Conservation (phyloP, 2,113 vertebrate genomes). For the Gobius niger region DNA sequence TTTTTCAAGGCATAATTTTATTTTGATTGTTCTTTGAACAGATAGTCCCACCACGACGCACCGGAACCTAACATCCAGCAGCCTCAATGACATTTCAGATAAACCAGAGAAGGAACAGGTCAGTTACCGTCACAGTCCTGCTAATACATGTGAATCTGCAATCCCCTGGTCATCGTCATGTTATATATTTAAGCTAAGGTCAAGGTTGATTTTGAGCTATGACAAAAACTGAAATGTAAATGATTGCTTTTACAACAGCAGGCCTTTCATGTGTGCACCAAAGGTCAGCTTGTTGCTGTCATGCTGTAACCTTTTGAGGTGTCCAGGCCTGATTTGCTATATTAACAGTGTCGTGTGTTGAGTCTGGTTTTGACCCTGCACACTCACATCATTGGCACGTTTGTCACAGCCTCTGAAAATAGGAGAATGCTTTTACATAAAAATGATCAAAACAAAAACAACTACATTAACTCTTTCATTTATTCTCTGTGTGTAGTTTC, state of each 20-base stretch:
- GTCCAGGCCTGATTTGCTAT: neutral
- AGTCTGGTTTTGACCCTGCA: neutral
- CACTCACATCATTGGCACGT: neutral
- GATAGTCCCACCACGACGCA: slow-evolving; percentile 89
- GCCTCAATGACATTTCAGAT: slow-evolving; percentile 94
- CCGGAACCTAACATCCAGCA: slow-evolving; percentile 89
- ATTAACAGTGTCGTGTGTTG: neutral
- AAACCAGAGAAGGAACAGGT: slow-evolving; percentile 98
- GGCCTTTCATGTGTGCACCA: neutral
- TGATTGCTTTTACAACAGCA: neutral
- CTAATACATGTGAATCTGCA: neutral
- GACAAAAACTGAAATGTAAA: slow-evolving; percentile 1
- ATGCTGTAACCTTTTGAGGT: slow-evolving; percentile 2
- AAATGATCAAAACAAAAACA: no score
- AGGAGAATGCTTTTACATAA: no score
- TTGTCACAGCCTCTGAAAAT: no score
- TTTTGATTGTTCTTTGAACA: slow-evolving; percentile 66
- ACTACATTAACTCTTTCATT: no score
- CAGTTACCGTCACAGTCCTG: slow-evolving; percentile 44
- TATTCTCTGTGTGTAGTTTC: no score
- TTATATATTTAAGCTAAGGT: neutral
- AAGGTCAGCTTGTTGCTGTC: neutral
- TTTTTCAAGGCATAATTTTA: slow-evolving; percentile 22
- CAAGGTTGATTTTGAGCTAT: neutral
- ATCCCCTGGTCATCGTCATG: neutral